Evolutionary conservation across 2,888 invertebrate genomes (phyloP).

Genomic region (Sesia apiformis): DNA sequence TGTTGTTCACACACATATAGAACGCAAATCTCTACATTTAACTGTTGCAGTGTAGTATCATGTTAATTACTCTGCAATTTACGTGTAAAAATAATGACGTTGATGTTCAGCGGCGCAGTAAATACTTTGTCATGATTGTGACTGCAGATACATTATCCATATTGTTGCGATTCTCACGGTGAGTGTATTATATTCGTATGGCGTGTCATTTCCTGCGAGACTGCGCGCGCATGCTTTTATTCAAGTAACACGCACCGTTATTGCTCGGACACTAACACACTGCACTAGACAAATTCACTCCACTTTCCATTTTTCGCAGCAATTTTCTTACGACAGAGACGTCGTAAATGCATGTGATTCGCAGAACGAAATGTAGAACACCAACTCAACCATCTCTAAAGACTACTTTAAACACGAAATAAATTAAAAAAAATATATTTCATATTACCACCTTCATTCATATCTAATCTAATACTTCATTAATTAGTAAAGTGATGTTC

Average conservation of each 20-base stretch:
- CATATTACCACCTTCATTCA: too few relatives aligned
- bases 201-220: slow-evolving; percentile 36
- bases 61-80: too few relatives aligned
- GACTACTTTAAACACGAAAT: slow-evolving; percentile 49
- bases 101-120: slow-evolving; percentile 33
- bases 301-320: slow-evolving; percentile 71
- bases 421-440: background rate
- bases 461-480: too few relatives aligned
- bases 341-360: slow-evolving; percentile 49
- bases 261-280: slow-evolving; percentile 49
- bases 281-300: slow-evolving; percentile 63
- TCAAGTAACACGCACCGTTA: slow-evolving; percentile 43
- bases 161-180: slow-evolving; percentile 45
- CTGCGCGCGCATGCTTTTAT: slow-evolving; percentile 27
- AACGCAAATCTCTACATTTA: too few relatives aligned
- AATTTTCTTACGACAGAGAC: slow-evolving; percentile 52
- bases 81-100: slow-evolving; percentile 24
- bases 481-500: too few relatives aligned
- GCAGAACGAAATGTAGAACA: slow-evolving; percentile 24
- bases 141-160: slow-evolving; percentile 38
- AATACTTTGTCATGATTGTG: slow-evolving; percentile 52
- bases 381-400: slow-evolving; percentile 10
- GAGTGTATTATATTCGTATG: slow-evolving; percentile 28
- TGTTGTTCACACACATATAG: too few relatives aligned
- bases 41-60: too few relatives aligned